These are phyloP conservation scores for Urocynchramus pylzowi DNA, from an alignment of 2,113 vertebrate genomes.

Conservation along the genomic window DNA sequence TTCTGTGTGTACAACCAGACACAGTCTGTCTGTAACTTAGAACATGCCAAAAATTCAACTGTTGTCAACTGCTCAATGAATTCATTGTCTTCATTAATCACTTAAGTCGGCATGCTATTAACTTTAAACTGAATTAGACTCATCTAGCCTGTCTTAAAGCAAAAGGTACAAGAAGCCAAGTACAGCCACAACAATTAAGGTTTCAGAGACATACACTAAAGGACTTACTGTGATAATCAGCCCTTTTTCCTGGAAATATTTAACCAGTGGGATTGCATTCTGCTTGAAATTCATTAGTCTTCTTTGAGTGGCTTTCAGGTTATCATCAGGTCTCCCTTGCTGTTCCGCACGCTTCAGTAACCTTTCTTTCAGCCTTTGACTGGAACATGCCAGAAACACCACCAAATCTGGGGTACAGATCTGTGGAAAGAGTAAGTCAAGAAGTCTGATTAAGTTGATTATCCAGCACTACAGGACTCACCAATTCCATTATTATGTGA, in stretches of 20 bases:
- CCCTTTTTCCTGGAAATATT: constrained; percentile 96
- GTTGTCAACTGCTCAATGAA: not conserved
- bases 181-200: not conserved
- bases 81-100: not conserved
- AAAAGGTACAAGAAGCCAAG: not conserved
- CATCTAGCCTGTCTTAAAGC: not conserved
- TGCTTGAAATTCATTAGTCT: constrained; percentile 95
- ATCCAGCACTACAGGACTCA: not conserved
- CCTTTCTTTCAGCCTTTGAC: constrained; percentile 89
- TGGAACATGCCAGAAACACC: constrained; percentile 91
- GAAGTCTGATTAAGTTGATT: not conserved
- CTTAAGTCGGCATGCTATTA: not conserved
- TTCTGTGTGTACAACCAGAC: not conserved
- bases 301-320: constrained; percentile 93
- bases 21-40: not conserved
- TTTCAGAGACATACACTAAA: not conserved
- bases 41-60: not conserved
- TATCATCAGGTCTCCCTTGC: constrained; percentile 95
- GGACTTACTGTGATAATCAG: constrained; percentile 90
- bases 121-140: not conserved
- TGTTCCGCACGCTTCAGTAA: constrained; percentile 89
- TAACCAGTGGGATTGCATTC: constrained; percentile 89
- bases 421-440: constrained; percentile 63
- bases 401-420: constrained; percentile 97
- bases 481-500: not conserved